These are phyloP conservation scores for Phyllostomus discolor DNA, from an alignment of 2,113 vertebrate genomes.

Conservation along the genomic window DNA sequence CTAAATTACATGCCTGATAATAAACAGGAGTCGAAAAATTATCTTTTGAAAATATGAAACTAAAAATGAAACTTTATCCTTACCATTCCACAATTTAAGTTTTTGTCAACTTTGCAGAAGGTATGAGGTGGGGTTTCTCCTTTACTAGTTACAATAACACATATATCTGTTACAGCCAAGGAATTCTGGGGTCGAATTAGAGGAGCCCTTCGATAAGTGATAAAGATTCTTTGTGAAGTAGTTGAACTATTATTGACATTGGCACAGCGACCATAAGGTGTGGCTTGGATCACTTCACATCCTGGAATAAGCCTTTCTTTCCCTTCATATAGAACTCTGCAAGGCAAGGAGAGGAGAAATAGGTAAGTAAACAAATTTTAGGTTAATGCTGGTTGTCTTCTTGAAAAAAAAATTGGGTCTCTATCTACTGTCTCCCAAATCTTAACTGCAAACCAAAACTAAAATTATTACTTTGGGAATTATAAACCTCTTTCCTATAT, in stretches of 20 bases:
- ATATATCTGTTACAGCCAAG: slow-evolving; percentile 96
- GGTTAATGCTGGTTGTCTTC: slow-evolving; percentile 10
- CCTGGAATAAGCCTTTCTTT: slow-evolving; percentile 94
- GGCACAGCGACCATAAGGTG: slow-evolving; percentile 96
- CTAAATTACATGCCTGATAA: background rate
- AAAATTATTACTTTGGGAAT: slow-evolving; percentile 41
- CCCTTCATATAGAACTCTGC: slow-evolving; percentile 94
- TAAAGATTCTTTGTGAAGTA: slow-evolving; percentile 94
- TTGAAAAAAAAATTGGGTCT: background rate
- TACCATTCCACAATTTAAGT: slow-evolving; percentile 98
- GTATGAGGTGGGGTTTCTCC: slow-evolving; percentile 97
- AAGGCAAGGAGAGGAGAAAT: background rate
- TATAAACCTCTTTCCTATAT: slow-evolving; percentile 22
- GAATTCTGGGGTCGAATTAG: slow-evolving; percentile 91
- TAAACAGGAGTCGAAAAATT: background rate
- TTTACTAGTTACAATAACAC: slow-evolving; percentile 95
- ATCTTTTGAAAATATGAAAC: background rate
- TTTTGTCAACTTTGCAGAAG: slow-evolving; percentile 98
- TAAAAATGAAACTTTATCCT: slow-evolving; percentile 65
- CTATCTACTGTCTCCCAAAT: background rate
- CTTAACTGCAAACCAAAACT: slow-evolving; percentile 36
- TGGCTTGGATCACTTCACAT: slow-evolving; percentile 95
- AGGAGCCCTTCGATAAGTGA: slow-evolving; percentile 90
- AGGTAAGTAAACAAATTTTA: background rate
- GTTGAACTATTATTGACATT: slow-evolving; percentile 98